Percentiles rank a stretch among this genome's conserved stretches.
Evolutionary conservation across 2,888 invertebrate species (phyloP).

Genomic region (Imbricaverruca yamaguchii): DNA sequence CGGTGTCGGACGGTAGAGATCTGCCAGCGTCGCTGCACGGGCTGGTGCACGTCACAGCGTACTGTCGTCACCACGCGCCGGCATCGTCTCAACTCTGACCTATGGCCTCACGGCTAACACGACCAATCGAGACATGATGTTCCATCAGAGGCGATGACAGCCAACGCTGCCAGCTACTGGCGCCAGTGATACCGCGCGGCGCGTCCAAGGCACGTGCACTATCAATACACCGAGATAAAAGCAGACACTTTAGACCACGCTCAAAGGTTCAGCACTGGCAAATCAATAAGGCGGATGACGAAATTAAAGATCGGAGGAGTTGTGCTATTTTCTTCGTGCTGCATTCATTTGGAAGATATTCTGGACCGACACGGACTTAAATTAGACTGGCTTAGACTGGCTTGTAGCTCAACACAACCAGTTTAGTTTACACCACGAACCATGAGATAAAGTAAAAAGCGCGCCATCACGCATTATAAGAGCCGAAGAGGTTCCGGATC

Average conservation of each 20-base stretch:
- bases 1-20: no score
- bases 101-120: not conserved
- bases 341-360: not conserved
- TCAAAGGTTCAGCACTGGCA: not conserved
- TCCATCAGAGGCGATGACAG: not conserved
- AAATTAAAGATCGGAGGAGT: not conserved
- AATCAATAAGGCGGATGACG: not conserved
- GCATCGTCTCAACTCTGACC: not conserved
- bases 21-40: no score
- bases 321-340: not conserved
- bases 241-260: not conserved
- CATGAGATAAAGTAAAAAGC: no score
- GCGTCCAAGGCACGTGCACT: not conserved
- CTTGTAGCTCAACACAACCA: no score
- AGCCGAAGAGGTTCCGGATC: no score
- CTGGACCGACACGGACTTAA: no score
- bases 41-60: no score
- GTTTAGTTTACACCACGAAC: no score
- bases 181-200: not conserved
- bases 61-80: not conserved
- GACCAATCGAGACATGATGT: not conserved
- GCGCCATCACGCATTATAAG: no score
- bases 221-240: not conserved
- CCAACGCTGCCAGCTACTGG: not conserved
- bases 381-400: no score